Evolutionary conservation across 2,113 vertebrate genomes (phyloP).

Genomic region (Lanius collurio): DNA sequence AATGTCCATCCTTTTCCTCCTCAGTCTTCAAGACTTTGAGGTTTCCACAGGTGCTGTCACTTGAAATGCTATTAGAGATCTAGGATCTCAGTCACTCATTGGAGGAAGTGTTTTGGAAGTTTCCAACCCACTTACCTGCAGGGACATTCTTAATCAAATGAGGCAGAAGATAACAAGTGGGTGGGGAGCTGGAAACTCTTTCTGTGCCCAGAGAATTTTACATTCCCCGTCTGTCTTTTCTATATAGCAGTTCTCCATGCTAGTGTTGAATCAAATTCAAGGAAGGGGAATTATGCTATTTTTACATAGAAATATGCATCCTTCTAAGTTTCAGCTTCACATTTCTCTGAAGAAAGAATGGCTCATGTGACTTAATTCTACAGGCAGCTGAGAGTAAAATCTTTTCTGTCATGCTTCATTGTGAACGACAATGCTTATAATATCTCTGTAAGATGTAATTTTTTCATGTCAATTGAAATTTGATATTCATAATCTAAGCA

Average conservation of each 20-base stretch:
- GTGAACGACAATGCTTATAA: slow-evolving; percentile 49
- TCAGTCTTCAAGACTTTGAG: not conserved
- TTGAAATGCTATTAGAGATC: not conserved
- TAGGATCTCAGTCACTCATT: not conserved
- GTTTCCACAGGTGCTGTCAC: not conserved
- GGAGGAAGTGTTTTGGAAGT: not conserved
- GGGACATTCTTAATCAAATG: not conserved
- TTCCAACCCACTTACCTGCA: not conserved
- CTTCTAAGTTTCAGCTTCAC: slow-evolving; percentile 3
- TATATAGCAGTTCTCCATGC: not conserved
- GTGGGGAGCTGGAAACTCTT: not conserved
- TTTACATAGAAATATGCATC: not conserved
- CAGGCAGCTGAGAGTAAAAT: slow-evolving; percentile 6
- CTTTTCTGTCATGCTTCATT: slow-evolving; percentile 36
- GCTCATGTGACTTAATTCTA: slow-evolving; percentile 4
- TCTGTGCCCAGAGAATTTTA: not conserved
- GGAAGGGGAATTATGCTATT: not conserved
- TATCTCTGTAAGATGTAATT: slow-evolving; percentile 28
- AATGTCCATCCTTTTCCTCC: not conserved
- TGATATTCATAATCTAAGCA: slow-evolving; percentile 62
- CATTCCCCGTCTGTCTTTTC: not conserved
- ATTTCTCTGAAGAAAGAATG: not conserved
- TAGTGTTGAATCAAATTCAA: not conserved
- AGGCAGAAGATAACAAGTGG: not conserved
- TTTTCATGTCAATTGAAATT: slow-evolving; percentile 52